These are phyloP conservation scores for Sebastes itinus DNA, from an alignment of 2,797 vertebrate genomes.

Conservation along the genomic window DNA sequence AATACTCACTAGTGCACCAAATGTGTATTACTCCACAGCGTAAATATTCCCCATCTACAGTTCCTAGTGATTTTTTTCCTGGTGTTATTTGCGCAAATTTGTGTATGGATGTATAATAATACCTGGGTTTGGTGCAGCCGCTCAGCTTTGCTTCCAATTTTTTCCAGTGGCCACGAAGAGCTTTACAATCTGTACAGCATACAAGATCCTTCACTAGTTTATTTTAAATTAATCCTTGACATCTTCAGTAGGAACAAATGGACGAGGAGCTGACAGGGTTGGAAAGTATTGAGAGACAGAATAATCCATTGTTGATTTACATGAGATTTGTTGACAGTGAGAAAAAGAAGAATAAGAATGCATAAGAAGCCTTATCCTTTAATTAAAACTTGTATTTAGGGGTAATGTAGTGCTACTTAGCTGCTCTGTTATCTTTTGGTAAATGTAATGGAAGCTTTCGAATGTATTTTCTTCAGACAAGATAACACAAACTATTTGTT, in stretches of 20 bases:
- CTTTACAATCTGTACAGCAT: not conserved
- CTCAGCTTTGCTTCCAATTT: too few relatives aligned
- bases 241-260: not conserved
- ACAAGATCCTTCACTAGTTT: not conserved
- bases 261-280: not conserved
- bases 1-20: not conserved
- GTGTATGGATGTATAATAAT: too few relatives aligned
- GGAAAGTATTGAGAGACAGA: too few relatives aligned
- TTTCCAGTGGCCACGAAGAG: not conserved
- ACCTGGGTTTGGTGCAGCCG: too few relatives aligned
- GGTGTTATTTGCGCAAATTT: not conserved
- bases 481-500: slow-evolving; percentile 2
- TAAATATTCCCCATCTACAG: not conserved
- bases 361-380: not conserved
- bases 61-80: not conserved
- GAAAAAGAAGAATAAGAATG: not conserved
- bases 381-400: not conserved
- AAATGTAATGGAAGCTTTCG: slow-evolving; percentile 51
- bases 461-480: slow-evolving; percentile 66
- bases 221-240: not conserved
- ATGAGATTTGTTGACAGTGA: slow-evolving; percentile 16
- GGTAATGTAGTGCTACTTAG: slow-evolving; percentile 11
- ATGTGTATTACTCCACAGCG: not conserved
- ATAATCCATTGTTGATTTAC: not conserved
- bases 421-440: slow-evolving; percentile 31